These are phyloP conservation scores for Lasioglossum vierecki DNA, from an alignment of 2,888 invertebrate species.

Conservation along the genomic window DNA sequence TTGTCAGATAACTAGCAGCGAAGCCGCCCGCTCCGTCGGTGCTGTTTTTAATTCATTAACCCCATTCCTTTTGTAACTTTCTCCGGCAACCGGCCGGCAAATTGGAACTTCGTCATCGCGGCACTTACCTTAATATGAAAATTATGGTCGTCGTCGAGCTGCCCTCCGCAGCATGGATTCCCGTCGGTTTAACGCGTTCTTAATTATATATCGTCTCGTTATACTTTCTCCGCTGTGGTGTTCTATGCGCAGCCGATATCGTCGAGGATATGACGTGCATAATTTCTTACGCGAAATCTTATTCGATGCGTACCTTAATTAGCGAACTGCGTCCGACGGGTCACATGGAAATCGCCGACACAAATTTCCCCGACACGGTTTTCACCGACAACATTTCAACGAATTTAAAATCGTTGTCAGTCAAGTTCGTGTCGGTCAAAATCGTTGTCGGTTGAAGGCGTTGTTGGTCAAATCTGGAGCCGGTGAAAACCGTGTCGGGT, in stretches of 20 bases:
- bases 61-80: slow-evolving; percentile 40
- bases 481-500: no score
- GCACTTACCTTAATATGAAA: slow-evolving; percentile 44
- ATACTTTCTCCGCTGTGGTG: neutral
- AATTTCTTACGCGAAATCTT: neutral
- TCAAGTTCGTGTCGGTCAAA: no score
- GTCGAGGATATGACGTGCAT: neutral
- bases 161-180: no score
- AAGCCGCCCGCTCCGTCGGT: slow-evolving; percentile 28
- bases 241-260: neutral
- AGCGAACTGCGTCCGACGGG: neutral
- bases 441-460: no score
- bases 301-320: neutral
- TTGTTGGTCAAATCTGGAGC: no score
- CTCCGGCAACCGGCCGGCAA: slow-evolving; percentile 17
- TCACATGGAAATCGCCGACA: no score
- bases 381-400: no score
- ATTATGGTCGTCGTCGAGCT: slow-evolving; percentile 29
- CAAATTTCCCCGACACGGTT: no score
- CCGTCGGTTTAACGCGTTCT: slow-evolving; percentile 5
- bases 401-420: no score
- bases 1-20: slow-evolving; percentile 32
- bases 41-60: slow-evolving; percentile 52
- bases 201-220: slow-evolving; percentile 16
- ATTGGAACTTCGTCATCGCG: slow-evolving; percentile 22